Base-by-base conservation (phyloP, 2,888 invertebrate genomes). In the Boloria euphrosyne region DNA sequence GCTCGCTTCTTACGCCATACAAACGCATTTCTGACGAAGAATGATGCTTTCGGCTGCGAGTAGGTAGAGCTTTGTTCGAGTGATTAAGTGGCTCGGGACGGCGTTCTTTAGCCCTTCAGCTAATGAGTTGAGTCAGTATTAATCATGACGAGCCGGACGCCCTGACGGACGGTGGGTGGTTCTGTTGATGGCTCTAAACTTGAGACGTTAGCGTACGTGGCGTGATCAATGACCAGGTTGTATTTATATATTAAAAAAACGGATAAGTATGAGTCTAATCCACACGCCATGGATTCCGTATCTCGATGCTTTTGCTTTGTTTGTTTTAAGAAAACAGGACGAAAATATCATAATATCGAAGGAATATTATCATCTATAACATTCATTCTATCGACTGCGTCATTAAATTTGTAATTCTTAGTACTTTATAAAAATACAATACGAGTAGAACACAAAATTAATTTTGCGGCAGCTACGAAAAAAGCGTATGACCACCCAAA, bases 21-120 rank as follows among this genome's bases (percentile, higher is more conserved):
- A 66, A 78, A 78, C 82, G 82, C 89, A 89, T 91, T 90, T 90
- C 87, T 91, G 92, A 91, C 89, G 90, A 91, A 91, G 92, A 92
- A 90, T 90, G 91, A 92, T 90, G 90, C 89, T 90, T 90, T 90
- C 89, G 88, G 87, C 87, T 88, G 86, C 86, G 87, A 89, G 89
- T 90, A 90, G 89, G 89, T 86, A 90, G 89, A 86, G 88, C 90
- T 89, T 90, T 91, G 91, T 91, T 89, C 89, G 89, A 83, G 89
- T 91, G 91, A 91, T 91, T 91, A 91, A 91, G 90, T 92, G 85
- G 84, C 85, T 80, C 80, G 82, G 83, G 76, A 79, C 81, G 78
- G 82, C 83, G 83, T 83, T 87, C 84, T 89, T 90, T 87, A 90
- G 89, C 91, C 91, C 91, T 91, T 90, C 89, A 86, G 88, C 90